These are phyloP conservation scores for Heliocidaris tuberculata DNA, from an alignment of 35 echinoderm and acorn worm species.

Conservation along the genomic window DNA sequence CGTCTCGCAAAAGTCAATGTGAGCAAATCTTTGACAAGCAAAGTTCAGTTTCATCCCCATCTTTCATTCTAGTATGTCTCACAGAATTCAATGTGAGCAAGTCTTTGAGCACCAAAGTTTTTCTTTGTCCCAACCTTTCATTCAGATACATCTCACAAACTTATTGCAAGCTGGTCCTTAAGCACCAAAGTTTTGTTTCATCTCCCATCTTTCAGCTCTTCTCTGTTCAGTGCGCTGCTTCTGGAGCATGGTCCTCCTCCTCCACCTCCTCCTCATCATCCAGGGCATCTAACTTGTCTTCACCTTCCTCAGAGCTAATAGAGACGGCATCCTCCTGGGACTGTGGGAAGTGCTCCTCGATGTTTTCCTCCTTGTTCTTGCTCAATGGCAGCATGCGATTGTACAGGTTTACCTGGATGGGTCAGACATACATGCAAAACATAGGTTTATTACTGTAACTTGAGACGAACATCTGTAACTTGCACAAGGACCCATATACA, in stretches of 20 bases:
- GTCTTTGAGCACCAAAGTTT: too few species aligned
- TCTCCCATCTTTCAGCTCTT: neutral
- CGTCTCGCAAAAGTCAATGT: too few species aligned
- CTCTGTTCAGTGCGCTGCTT: neutral
- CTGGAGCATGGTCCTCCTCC: neutral
- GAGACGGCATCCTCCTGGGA: conserved; percentile 37
- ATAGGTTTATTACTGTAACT: neutral
- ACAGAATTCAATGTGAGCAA: too few species aligned
- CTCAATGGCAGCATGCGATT: neutral
- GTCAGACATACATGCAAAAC: neutral
- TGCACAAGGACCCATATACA: neutral
- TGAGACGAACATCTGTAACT: neutral
- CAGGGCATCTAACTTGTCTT: neutral
- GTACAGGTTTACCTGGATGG: neutral
- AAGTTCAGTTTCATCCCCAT: too few species aligned
- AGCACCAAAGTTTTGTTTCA: neutral
- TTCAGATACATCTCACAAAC: too few species aligned
- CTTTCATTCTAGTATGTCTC: too few species aligned
- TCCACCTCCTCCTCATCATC: conserved; percentile 9
- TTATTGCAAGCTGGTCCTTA: neutral
- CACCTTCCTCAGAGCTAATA: conserved; percentile 5
- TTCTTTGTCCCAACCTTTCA: too few species aligned
- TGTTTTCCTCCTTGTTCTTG: neutral
- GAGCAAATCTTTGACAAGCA: too few species aligned
- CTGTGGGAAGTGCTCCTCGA: neutral